Percentiles rank a stretch among this genome's conserved stretches.
Evolutionary conservation across 1,140 invertebrate species (phyloP).

Genomic region (Ylistrum balloti): DNA sequence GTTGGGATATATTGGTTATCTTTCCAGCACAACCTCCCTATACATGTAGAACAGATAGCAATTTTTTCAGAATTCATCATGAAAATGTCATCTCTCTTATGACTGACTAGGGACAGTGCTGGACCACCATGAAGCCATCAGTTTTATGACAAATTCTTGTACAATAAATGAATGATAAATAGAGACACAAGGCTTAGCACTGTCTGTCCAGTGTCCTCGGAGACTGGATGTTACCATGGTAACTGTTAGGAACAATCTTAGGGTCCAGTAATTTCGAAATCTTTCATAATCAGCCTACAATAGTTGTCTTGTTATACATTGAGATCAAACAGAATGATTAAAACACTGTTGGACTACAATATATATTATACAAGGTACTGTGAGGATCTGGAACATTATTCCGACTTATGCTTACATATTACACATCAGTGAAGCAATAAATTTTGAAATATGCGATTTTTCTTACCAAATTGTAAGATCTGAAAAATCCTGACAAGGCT

Average conservation of each 20-base stretch:
- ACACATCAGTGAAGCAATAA: too few species aligned
- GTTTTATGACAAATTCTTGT: background rate
- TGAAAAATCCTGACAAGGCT: too few species aligned
- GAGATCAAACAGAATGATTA: too few species aligned
- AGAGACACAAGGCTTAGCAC: background rate
- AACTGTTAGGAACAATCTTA: background rate
- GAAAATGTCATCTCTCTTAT: background rate
- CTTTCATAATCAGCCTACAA: background rate
- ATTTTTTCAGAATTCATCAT: background rate
- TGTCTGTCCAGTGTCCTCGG: background rate
- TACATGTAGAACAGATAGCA: background rate
- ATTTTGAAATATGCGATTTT: too few species aligned
- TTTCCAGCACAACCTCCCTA: background rate
- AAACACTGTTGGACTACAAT: too few species aligned
- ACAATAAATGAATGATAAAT: background rate
- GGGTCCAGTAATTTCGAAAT: background rate
- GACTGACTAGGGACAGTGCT: background rate
- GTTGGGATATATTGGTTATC: background rate
- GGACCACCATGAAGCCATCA: background rate
- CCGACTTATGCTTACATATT: too few species aligned
- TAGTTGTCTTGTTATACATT: too few species aligned
- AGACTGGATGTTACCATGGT: background rate
- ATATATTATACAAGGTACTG: too few species aligned
- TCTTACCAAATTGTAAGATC: too few species aligned
- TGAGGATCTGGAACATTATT: too few species aligned